A percentile compares a stretch with the other conserved stretches of the same genome.
Conservation (phyloP, 2,888 invertebrate species). For the Anorthoa munda region DNA sequence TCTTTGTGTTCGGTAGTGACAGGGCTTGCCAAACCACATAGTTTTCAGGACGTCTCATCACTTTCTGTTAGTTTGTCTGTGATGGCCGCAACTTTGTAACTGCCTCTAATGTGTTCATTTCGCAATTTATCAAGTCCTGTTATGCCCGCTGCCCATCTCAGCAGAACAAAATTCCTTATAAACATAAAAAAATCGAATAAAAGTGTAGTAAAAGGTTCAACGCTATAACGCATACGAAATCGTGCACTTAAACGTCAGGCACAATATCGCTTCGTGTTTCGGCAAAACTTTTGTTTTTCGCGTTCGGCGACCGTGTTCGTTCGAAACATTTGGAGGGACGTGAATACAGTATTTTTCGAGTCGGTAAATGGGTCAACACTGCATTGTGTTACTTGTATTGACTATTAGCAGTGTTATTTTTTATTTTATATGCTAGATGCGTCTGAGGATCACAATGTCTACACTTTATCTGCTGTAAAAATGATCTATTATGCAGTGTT, state of each 20-base stretch:
- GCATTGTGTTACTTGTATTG: slow-evolving; percentile 20
- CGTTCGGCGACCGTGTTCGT: slow-evolving; percentile 38
- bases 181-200: slow-evolving; percentile 26
- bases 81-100: too few species aligned
- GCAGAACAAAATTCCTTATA: neutral
- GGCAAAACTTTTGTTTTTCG: slow-evolving; percentile 55
- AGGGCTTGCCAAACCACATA: too few species aligned
- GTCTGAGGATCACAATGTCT: neutral
- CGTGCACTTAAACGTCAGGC: slow-evolving; percentile 45
- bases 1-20: too few species aligned
- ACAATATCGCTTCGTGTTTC: slow-evolving; percentile 52
- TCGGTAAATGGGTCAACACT: slow-evolving; percentile 52
- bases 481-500: too few species aligned
- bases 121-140: too few species aligned
- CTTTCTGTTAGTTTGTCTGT: too few species aligned
- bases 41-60: too few species aligned
- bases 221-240: slow-evolving; percentile 43
- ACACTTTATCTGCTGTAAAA: too few species aligned
- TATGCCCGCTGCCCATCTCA: too few species aligned
- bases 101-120: too few species aligned
- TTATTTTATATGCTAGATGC: neutral
- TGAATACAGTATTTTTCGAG: slow-evolving; percentile 44
- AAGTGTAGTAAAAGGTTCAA: slow-evolving; percentile 30
- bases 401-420: slow-evolving; percentile 13
- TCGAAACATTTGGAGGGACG: slow-evolving; percentile 41